Conservation (phyloP, 1,140 invertebrate species). For the Ooceraea biroi region DNA sequence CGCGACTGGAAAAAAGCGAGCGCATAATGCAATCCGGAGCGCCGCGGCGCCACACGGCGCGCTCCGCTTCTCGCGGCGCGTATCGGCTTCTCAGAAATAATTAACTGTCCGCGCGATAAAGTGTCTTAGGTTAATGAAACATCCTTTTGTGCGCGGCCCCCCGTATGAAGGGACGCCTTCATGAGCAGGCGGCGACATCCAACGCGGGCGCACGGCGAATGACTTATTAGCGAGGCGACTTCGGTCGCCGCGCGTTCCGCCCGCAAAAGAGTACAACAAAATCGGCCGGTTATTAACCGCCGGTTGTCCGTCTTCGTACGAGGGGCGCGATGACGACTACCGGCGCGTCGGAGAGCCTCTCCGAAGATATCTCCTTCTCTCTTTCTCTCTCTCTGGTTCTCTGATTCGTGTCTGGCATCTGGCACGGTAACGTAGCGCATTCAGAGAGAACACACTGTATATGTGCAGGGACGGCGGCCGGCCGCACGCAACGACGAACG, state of each 20-base stretch:
- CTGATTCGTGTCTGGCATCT: conserved; percentile 67
- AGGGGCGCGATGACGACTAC: conserved; percentile 66
- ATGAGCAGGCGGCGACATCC: conserved; percentile 72
- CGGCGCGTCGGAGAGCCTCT: conserved; percentile 14
- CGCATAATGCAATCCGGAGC: conserved; percentile 27
- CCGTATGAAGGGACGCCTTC: conserved; percentile 62
- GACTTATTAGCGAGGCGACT: conserved; percentile 73
- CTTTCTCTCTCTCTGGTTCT: neutral
- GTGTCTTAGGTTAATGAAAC: conserved; percentile 73
- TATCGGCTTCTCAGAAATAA: conserved; percentile 70
- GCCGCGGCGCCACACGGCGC: conserved; percentile 36
- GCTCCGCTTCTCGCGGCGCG: neutral
- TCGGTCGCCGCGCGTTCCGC: conserved; percentile 44
- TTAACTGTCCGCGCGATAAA: conserved; percentile 70
- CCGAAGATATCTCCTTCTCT: neutral
- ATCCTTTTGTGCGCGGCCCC: conserved; percentile 62
- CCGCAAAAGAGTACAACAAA: conserved; percentile 69
- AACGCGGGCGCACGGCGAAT: conserved; percentile 62
- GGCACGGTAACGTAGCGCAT: conserved; percentile 52
- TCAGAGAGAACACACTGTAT: conserved; percentile 20
- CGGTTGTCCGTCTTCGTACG: conserved; percentile 58
- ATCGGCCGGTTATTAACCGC: conserved; percentile 69
- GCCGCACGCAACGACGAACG: conserved; percentile 17
- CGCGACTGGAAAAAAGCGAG: neutral
- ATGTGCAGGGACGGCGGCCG: conserved; percentile 26